These are phyloP conservation scores for Embiotoca jacksoni DNA, from an alignment of 2,113 vertebrate species.

Conservation along the genomic window DNA sequence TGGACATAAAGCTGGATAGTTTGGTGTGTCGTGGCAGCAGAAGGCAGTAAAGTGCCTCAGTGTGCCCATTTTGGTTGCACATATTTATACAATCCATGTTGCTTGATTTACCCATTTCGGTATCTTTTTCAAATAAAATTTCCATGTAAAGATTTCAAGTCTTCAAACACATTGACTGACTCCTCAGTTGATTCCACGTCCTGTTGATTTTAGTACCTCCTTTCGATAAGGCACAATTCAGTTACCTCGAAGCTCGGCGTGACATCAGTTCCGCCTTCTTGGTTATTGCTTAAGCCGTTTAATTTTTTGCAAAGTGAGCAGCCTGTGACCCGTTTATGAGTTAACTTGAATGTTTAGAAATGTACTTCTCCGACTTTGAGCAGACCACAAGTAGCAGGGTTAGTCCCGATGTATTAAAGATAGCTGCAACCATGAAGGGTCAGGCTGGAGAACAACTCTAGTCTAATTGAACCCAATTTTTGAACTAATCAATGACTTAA, in stretches of 20 bases:
- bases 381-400: too few relatives aligned
- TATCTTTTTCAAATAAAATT: slow-evolving; percentile 82
- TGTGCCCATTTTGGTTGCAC: slow-evolving; percentile 75
- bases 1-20: slow-evolving; percentile 50
- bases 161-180: background rate
- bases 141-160: slow-evolving; percentile 46
- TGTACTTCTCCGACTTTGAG: too few relatives aligned
- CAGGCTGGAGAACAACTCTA: too few relatives aligned
- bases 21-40: slow-evolving; percentile 62
- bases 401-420: too few relatives aligned
- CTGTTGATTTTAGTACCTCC: background rate
- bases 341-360: too few relatives aligned
- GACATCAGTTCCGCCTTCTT: too few relatives aligned
- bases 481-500: too few relatives aligned
- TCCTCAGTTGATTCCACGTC: background rate
- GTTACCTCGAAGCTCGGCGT: background rate
- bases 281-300: too few relatives aligned
- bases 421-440: too few relatives aligned
- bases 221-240: background rate
- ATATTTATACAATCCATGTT: slow-evolving; percentile 81
- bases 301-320: too few relatives aligned
- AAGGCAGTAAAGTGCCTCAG: slow-evolving; percentile 81
- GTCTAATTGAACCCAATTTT: too few relatives aligned
- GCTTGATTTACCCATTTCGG: slow-evolving; percentile 80
- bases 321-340: too few relatives aligned